Base-by-base conservation (phyloP, 2,113 vertebrate genomes). In the Halichoeres trimaculatus region DNA sequence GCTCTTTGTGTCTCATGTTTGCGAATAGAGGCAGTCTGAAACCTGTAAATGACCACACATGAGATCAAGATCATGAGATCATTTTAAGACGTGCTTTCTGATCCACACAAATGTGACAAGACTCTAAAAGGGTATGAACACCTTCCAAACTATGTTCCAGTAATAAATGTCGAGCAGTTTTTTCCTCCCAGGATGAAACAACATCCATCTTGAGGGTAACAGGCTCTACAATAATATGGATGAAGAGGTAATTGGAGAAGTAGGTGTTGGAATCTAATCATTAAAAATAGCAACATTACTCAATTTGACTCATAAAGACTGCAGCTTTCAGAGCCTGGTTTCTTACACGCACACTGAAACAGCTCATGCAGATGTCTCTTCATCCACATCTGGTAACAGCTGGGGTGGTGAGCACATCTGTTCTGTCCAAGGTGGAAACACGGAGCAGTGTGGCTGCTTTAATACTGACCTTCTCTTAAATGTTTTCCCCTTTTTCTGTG, bases 371-470 rank as follows among this genome's bases (percentile, higher is more conserved):
- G 91, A 91, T 93, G 91, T 86, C 70, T 73, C 65, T 26, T 61
- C 59, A 81, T 70, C 73, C 77, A 85, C 87, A 92, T 90, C 85
- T 91, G 92, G 90, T 83, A 85, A 77, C 91, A 93, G 90, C 90
- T 92, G 90, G 87, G 84, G 74, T 48, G 38, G 74, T 68, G 66
- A 83, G 78, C 85, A 88, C 93, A 92, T 94, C 92, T 93, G 90
- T 82, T 91, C 70, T 48, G 34, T 90, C 70, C 86, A 82, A 83
- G 83, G 78, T 87, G 81, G 82, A 88, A 78, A 66, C 51, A 24
- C 62, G 63, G 65, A 73, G 76, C 41, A 63, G 56, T 78, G 70
- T 68, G 48, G 57, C 74, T 76, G 80, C 74, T 81, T 83, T 72
- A 78, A 76, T 70, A 50, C 68, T 86, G 84, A 90, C 84, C 89